Conservation (phyloP, 2,888 invertebrate genomes). For the Capitulum mitella region DNA sequence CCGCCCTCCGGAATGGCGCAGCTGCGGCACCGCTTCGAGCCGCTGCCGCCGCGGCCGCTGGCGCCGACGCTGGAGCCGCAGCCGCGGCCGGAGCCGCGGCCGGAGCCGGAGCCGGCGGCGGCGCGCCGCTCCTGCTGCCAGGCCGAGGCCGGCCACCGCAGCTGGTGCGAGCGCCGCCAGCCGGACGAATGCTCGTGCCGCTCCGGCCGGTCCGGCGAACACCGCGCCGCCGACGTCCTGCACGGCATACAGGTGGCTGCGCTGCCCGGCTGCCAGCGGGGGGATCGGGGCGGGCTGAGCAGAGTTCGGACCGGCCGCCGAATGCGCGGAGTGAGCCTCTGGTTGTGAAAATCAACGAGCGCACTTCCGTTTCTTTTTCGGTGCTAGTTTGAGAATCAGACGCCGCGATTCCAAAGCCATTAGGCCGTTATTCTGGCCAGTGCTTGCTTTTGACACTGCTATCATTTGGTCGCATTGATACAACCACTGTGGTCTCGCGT, state of each 20-base stretch:
- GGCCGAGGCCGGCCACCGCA: constrained; percentile 5
- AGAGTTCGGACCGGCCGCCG: too few species aligned
- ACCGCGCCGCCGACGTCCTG: neutral
- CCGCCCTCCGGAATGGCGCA: neutral
- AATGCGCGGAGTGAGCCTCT: too few species aligned
- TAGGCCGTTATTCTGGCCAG: too few species aligned
- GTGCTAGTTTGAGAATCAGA: too few species aligned
- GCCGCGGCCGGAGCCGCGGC: neutral
- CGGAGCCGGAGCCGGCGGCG: neutral
- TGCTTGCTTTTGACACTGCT: too few species aligned
- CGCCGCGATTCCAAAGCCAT: too few species aligned
- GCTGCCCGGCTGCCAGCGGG: too few species aligned
- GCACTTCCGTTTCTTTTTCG: too few species aligned
- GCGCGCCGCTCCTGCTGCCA: constrained; percentile 8
- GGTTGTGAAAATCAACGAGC: too few species aligned
- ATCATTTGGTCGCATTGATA: too few species aligned
- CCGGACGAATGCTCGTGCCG: constrained; percentile 23
- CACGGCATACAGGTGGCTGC: neutral
- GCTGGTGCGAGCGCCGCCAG: constrained; percentile 15
- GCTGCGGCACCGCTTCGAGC: constrained; percentile 2
- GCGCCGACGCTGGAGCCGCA: neutral
- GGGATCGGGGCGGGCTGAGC: too few species aligned
- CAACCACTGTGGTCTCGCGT: too few species aligned
- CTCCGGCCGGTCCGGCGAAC: neutral
- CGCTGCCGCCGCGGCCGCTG: constrained; percentile 10